Percentiles rank a stretch among this genome's conserved stretches.
Conservation (phyloP, 92 coral and sea anemone species). For the Porites cylindrica region DNA sequence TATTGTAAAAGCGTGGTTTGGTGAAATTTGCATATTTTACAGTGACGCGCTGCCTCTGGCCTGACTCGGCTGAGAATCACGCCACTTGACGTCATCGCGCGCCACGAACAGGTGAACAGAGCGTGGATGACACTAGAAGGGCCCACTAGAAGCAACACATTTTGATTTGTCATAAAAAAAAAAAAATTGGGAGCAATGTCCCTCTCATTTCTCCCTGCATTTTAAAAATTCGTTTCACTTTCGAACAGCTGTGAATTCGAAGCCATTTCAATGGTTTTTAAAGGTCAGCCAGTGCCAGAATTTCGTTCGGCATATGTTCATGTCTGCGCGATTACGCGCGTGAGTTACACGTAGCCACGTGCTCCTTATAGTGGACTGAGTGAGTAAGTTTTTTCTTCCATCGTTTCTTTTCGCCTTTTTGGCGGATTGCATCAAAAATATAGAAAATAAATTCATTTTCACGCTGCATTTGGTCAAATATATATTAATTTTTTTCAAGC, state of each 20-base stretch:
- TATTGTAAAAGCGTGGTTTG: conserved; percentile 18
- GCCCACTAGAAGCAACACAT: background rate
- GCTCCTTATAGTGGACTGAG: background rate
- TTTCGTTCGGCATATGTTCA: background rate
- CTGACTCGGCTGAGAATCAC: conserved; percentile 40
- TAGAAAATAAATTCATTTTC: no score
- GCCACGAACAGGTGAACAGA: conserved; percentile 35
- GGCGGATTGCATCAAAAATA: no score
- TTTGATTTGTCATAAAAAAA: background rate
- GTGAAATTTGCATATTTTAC: background rate
- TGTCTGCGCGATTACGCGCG: conserved; percentile 8
- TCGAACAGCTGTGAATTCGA: background rate
- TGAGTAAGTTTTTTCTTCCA: no score
- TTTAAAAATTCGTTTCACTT: background rate
- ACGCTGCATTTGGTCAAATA: no score
- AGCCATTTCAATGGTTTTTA: background rate
- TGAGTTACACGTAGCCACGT: conserved; percentile 23
- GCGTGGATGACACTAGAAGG: background rate
- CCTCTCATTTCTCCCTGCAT: background rate
- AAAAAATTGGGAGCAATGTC: background rate
- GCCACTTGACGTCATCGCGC: conserved; percentile 66
- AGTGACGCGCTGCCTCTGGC: background rate
- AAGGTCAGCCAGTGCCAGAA: background rate
- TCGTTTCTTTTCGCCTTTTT: no score
- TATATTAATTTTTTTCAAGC: no score